A percentile compares a stretch with the other conserved stretches of the same genome.
Conservation (phyloP, 2,113 vertebrate species). For the Perca flavescens region DNA sequence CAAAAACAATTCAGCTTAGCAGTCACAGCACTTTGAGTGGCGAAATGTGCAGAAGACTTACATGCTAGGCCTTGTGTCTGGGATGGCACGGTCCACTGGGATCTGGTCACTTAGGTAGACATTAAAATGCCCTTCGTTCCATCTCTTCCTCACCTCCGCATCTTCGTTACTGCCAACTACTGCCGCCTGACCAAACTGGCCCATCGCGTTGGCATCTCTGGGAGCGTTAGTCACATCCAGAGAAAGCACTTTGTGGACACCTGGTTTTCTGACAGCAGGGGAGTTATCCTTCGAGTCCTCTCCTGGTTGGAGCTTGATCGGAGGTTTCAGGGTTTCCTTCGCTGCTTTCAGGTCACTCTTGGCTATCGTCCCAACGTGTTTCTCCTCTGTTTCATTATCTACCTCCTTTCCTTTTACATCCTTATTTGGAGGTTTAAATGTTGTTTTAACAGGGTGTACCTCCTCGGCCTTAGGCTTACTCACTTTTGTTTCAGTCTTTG, state of each 20-base stretch:
- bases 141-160: conserved; percentile 86
- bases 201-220: conserved; percentile 86
- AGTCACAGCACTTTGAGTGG: background rate
- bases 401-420: conserved; percentile 20
- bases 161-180: conserved; percentile 83
- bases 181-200: conserved; percentile 91
- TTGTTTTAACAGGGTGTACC: conserved; percentile 21
- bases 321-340: conserved; percentile 16
- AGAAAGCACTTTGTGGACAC: conserved; percentile 86
- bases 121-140: conserved; percentile 96
- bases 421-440: conserved; percentile 5
- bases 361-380: background rate
- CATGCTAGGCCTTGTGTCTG: conserved; percentile 92
- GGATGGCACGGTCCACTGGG: conserved; percentile 91
- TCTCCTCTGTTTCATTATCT: background rate
- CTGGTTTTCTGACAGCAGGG: conserved; percentile 19
- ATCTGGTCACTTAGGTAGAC: conserved; percentile 96
- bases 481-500: background rate
- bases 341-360: conserved; percentile 5
- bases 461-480: background rate
- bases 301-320: background rate
- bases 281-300: conserved; percentile 19
- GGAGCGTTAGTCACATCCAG: conserved; percentile 88
- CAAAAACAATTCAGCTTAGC: background rate
- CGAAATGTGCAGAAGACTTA: conserved; percentile 79